Evolutionary conservation across 1,140 invertebrate genomes (phyloP).

Genomic region (Musca domestica): DNA sequence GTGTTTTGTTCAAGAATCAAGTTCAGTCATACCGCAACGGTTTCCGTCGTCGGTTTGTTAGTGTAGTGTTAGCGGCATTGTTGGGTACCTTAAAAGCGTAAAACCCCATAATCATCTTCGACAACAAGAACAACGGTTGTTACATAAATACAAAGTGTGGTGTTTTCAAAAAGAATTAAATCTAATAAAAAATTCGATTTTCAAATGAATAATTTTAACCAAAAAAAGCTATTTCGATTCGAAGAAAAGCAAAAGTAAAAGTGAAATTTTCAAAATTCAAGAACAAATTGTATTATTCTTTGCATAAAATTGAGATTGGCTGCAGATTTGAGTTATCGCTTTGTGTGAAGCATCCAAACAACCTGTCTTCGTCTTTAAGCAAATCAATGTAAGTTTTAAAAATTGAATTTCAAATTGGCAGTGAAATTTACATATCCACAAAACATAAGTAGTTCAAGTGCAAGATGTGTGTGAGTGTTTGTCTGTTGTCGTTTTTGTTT

Average conservation of each 20-base stretch:
- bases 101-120: background rate
- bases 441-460: conserved; percentile 20
- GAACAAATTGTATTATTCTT: background rate
- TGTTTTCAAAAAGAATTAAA: background rate
- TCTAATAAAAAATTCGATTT: background rate
- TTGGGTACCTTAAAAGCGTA: background rate
- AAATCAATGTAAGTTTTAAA: background rate
- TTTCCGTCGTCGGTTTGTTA: conserved; percentile 35
- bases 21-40: conserved; percentile 52
- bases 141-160: background rate
- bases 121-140: too few species aligned
- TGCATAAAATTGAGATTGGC: background rate
- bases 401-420: background rate
- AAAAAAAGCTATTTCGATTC: background rate
- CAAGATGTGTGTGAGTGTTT: background rate
- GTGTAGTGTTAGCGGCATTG: conserved; percentile 30
- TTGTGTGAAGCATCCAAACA: too few species aligned
- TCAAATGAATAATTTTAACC: background rate
- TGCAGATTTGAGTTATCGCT: background rate
- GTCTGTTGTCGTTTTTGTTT: background rate
- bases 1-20: conserved; percentile 49
- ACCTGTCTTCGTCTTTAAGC: background rate
- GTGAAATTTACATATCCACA: too few species aligned
- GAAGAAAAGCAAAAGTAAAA: too few species aligned
- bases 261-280: background rate